Base-by-base conservation (phyloP, 2,113 vertebrate species). In the Tichodroma muraria region DNA sequence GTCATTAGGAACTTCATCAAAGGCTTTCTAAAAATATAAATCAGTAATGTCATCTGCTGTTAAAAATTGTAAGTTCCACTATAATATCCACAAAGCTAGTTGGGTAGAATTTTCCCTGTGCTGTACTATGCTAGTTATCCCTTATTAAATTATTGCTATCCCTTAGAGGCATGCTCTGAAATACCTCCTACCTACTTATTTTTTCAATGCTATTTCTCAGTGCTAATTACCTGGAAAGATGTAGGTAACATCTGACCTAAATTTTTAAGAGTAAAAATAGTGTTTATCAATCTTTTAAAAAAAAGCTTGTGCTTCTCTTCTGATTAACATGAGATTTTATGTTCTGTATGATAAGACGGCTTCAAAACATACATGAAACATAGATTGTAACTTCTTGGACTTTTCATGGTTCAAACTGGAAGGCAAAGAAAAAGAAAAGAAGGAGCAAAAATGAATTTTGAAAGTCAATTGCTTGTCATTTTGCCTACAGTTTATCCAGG, bases 1-100 rank as follows among this genome's bases (percentile, higher is more conserved):
- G 87, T 96, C 77, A 78, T 96, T 95, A 96, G 65, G 38, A 96
- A 94, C 90, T 96, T 96, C 90, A 94, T 96, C 97, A 97, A 97
- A 97, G 95, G 40, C 30, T 95, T 96, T 94, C 95, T 93, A 81
- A 96, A 95, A 96, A 89, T 94, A 93, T 97, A 77, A 97, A 97
- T 97, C 96, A 95, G 45, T 97, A 96, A 97, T 97, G 47, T 93
- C 59, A 77, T 94, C 91, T 94, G 57, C 90, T 94, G 77, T 91
- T 96, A 94, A 96, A 87, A 96, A 93, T 94, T 86, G 30, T 71
- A 93, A 65, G 64, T 77, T 96, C 44, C 82, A 80, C 85, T 96
- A 93, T 81, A 94, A 89, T 94, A 97, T 89, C 89, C 91, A 91
- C 84, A 94, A 95, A 94, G 91, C 65, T 80, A 93, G 68, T 28